A percentile compares a stretch with the other conserved stretches of the same genome.
phyloP scores from a whole-genome alignment of 2,888 invertebrate genomes.

The Malthinus flaveolus region DNA sequence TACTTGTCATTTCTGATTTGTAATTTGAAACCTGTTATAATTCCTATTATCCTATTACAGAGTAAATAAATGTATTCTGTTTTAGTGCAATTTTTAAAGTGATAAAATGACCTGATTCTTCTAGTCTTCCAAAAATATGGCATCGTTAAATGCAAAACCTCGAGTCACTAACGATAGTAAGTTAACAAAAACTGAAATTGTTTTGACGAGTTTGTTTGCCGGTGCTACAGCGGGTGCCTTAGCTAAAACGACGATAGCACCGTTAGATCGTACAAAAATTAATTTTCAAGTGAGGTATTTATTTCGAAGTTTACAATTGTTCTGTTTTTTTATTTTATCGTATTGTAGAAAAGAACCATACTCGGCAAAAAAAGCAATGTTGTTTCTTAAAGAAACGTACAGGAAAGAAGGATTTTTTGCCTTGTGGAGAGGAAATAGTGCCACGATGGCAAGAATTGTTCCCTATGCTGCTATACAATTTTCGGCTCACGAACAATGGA shows the following conservation, averaged over 20 bases:
- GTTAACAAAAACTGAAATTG: constrained; percentile 61
- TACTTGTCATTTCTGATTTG: neutral
- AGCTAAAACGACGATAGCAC: constrained; percentile 96
- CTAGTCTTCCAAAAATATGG: constrained; percentile 23
- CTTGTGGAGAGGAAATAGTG: constrained; percentile 97
- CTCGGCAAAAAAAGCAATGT: constrained; percentile 70
- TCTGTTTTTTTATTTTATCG: constrained; percentile 1
- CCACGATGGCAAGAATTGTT: constrained; percentile 95
- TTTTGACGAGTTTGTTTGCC: constrained; percentile 81
- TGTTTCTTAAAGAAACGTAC: constrained; percentile 70
- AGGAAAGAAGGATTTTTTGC: constrained; percentile 78
- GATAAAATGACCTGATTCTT: constrained; percentile 36
- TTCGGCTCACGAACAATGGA: constrained; percentile 97
- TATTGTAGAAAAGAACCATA: constrained; percentile 67
- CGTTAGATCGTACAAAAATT: constrained; percentile 96
- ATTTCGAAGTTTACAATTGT: constrained; percentile 8
- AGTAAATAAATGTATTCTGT: neutral
- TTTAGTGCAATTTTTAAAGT: constrained; percentile 13
- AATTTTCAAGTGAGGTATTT: constrained; percentile 88
- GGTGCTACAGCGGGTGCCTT: constrained; percentile 94
- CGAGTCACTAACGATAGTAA: constrained; percentile 17
- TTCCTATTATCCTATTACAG: neutral
- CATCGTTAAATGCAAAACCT: constrained; percentile 27
- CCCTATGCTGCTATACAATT: constrained; percentile 99
- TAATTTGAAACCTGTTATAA: neutral